Base-by-base conservation (phyloP, 2,113 vertebrate species). In the Vidua chalybeata region DNA sequence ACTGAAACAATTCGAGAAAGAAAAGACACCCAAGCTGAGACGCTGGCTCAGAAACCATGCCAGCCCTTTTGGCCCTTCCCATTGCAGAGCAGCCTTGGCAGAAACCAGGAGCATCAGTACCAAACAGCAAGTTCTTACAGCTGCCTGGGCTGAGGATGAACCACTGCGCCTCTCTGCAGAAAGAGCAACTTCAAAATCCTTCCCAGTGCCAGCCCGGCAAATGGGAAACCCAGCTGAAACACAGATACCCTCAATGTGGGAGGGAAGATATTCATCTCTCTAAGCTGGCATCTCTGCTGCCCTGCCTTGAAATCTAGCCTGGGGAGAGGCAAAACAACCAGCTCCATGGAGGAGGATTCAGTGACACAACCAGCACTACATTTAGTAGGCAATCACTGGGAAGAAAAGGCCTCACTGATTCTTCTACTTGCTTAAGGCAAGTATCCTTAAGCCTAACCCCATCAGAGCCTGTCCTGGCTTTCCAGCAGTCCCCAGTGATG, bases 51-150 rank as follows among this genome's bases (percentile, higher is more conserved):
- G 48, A 95, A 94, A 72, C 33, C 28, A 39, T 11, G n/a, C 33
- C 56, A 56, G 31, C 35, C 54, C 9, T 66, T 62, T 39, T 4
- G 8, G 41, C 46, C 62, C 15, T 74, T 74, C 74, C 64, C 1
- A 1, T 4, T 64, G 73, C 74, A 63, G 37, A 78, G 78, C 61
- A 62, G 88, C 59, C 15, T 4, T 0, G 0, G 28, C 16, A 61
- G n/a, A 83, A 84, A 75, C 33, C n/a, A 71, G 22, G 20, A 81
- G n/a, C 61, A 84, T 17, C 1, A 5, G 43, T 56, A 55, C 30
- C 69, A 61, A 90, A 72, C 28, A 63, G 39, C n/a, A 51, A 62
- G n/a, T 61, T 81, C n/a, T 43, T 5, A 2, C 14, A 39, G 58
- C 41, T 30, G 7, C 52, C 6, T 31, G 37, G 35, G 49, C 37